Percentiles rank a stretch among this genome's conserved stretches.
Conservation (phyloP, 2,113 vertebrate species). For the Hemicordylus capensis region DNA sequence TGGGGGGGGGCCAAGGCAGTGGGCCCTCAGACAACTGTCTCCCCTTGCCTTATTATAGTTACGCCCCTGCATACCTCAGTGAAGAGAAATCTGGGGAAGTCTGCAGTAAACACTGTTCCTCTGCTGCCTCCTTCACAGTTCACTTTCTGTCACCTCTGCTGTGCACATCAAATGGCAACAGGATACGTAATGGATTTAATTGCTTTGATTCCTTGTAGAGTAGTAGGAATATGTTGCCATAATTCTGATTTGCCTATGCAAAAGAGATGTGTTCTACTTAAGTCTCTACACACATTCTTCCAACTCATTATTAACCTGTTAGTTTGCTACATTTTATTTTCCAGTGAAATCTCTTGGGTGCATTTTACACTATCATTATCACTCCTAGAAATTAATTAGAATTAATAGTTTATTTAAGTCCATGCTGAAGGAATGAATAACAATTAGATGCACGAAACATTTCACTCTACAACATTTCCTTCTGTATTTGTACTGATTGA, state of each 20-base stretch:
- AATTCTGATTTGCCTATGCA: neutral
- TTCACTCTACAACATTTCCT: constrained; percentile 14
- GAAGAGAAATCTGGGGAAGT: neutral
- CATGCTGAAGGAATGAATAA: constrained; percentile 18
- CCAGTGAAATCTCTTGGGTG: constrained; percentile 37
- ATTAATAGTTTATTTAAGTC: constrained; percentile 17
- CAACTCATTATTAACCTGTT: constrained; percentile 19
- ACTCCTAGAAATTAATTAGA: constrained; percentile 31
- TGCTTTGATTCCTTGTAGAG: neutral
- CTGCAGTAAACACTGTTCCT: neutral
- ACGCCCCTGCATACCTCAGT: no score
- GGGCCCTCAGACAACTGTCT: no score
- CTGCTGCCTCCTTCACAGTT: neutral
- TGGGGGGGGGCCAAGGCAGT: no score
- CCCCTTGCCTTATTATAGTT: no score
- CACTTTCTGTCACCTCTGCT: neutral
- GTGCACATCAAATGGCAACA: no score
- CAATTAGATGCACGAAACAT: constrained; percentile 3
- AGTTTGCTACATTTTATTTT: constrained; percentile 35
- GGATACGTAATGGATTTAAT: neutral
- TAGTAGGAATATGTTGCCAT: neutral
- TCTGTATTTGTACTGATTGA: neutral
- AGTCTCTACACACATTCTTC: neutral
- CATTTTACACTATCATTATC: constrained; percentile 44
- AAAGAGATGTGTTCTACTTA: constrained; percentile 9